Percentiles rank a stretch among this genome's conserved stretches.
phyloP scores from a whole-genome alignment of 2,797 vertebrate species.

The Acanthornis magna region DNA sequence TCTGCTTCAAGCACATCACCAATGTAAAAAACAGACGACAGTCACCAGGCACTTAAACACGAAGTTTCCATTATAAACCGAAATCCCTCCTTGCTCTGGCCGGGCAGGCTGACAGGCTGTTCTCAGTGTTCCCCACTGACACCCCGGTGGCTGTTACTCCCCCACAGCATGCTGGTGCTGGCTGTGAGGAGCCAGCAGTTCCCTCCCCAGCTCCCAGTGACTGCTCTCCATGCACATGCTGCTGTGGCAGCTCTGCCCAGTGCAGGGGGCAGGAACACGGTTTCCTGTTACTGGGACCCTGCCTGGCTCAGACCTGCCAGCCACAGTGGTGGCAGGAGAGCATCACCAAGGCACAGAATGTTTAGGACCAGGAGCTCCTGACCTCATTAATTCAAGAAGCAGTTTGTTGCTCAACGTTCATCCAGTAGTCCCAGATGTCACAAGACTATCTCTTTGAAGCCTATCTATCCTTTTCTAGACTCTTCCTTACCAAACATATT shows the following conservation, averaged over 20 bases:
- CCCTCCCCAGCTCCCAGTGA: neutral
- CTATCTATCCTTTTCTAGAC: neutral
- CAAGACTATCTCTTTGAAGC: neutral
- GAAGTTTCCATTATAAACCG: neutral
- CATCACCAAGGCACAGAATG: neutral
- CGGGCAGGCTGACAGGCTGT: neutral
- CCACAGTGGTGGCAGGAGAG: neutral
- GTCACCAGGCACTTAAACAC: neutral
- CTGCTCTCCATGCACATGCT: neutral
- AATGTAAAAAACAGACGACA: neutral
- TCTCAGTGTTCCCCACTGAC: neutral
- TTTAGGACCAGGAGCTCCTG: neutral
- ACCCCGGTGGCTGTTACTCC: neutral
- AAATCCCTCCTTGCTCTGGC: neutral
- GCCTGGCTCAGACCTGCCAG: neutral
- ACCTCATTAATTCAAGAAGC: neutral
- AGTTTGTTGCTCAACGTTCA: neutral
- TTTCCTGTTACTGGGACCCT: neutral
- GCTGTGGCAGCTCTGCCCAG: neutral
- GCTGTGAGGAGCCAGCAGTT: neutral
- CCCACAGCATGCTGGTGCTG: neutral
- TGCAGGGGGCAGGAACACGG: neutral
- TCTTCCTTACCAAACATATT: neutral
- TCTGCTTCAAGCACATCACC: neutral
- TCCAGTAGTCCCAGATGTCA: neutral